Conservation (phyloP, 2,888 invertebrate genomes). For the Ectemnius cavifrons region DNA sequence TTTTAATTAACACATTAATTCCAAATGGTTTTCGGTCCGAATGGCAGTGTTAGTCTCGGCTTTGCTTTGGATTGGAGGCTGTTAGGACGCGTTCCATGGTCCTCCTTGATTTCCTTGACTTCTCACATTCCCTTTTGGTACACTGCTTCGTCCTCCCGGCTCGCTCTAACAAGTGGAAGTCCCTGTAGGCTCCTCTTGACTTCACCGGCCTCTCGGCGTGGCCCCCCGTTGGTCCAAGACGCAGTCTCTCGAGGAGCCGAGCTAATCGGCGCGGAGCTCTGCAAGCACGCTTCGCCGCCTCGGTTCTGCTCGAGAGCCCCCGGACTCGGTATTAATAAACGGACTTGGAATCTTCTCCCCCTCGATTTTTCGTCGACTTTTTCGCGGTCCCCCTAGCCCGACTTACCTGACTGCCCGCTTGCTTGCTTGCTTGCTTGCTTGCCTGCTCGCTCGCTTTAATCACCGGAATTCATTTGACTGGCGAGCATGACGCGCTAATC, state of each 20-base stretch:
- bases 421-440: conserved; percentile 31
- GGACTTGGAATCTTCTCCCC: conserved; percentile 40
- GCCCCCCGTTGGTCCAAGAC: conserved; percentile 44
- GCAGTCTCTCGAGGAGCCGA: conserved; percentile 50
- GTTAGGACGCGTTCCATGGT: neutral
- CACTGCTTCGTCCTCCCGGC: conserved; percentile 12
- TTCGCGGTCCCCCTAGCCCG: conserved; percentile 5
- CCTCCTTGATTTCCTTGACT: conserved; percentile 8
- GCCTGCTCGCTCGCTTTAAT: conserved; percentile 17
- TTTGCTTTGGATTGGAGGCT: neutral
- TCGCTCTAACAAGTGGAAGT: conserved; percentile 42
- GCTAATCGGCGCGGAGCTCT: conserved; percentile 69
- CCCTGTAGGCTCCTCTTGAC: conserved; percentile 7
- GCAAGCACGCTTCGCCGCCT: conserved; percentile 66
- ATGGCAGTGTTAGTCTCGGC: neutral
- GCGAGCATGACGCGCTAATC: conserved; percentile 9
- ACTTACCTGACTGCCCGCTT: neutral
- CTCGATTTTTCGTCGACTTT: conserved; percentile 43
- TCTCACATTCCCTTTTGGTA: conserved; percentile 8
- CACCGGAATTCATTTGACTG: conserved; percentile 22
- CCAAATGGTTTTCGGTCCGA: too few relatives aligned
- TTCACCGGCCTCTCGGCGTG: conserved; percentile 8
- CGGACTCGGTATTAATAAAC: conserved; percentile 60
- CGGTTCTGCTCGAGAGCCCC: conserved; percentile 51
- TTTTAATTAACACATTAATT: too few relatives aligned